A percentile compares a stretch with the other conserved stretches of the same genome.
Conservation (phyloP, 2,888 invertebrate genomes). For the Nasonovia ribisnigri region DNA sequence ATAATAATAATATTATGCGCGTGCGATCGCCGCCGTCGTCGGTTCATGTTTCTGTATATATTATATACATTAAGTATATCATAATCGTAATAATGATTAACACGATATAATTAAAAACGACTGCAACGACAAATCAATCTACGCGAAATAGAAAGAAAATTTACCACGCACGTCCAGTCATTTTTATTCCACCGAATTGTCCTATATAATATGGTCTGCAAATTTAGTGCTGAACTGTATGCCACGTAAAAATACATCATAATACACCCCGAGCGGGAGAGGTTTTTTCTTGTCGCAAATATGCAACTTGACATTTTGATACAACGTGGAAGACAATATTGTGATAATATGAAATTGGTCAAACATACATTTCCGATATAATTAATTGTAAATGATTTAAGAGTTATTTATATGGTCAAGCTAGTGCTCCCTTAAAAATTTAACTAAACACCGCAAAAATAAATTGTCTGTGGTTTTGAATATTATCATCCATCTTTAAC, state of each 20-base stretch:
- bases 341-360: neutral
- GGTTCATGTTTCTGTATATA: neutral
- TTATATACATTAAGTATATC: neutral
- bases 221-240: neutral
- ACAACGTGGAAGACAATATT: no score
- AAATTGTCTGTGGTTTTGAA: neutral
- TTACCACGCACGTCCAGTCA: neutral
- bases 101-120: neutral
- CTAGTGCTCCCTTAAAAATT: neutral
- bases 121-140: neutral
- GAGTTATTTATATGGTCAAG: neutral
- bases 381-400: neutral
- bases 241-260: neutral
- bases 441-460: neutral
- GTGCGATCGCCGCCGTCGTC: slow-evolving; percentile 41
- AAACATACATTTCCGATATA: neutral
- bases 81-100: slow-evolving; percentile 4
- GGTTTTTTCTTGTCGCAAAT: neutral
- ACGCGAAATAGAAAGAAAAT: neutral
- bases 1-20: slow-evolving; percentile 39
- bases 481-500: neutral
- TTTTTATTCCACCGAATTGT: neutral
- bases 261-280: neutral
- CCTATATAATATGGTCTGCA: neutral
- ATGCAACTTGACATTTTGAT: neutral